These are phyloP conservation scores for Autographa gamma DNA, from an alignment of 2,888 invertebrate species.

Conservation along the genomic window DNA sequence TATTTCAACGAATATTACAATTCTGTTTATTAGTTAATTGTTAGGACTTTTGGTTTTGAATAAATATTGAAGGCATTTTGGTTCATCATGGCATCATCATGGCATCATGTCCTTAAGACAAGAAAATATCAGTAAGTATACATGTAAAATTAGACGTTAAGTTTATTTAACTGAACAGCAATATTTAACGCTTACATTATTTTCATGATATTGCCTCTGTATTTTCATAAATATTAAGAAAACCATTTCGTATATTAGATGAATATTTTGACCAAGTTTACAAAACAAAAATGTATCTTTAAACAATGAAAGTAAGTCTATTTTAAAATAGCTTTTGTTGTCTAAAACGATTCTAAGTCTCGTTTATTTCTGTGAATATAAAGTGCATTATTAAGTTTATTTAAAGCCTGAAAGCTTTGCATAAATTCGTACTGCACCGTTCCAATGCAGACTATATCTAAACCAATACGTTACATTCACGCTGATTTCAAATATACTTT, in stretches of 20 bases:
- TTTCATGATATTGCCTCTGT: too few species aligned
- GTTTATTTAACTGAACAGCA: too few species aligned
- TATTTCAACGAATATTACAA: slow-evolving; percentile 31
- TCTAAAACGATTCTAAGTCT: neutral
- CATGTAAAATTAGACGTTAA: too few species aligned
- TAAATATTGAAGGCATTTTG: neutral
- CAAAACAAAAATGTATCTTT: neutral
- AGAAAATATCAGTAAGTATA: too few species aligned
- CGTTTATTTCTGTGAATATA: neutral
- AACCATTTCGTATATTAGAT: neutral
- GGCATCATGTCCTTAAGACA: too few species aligned
- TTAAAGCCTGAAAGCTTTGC: neutral
- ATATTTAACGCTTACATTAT: too few species aligned
- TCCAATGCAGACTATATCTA: slow-evolving; percentile 5
- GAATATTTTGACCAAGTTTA: neutral
- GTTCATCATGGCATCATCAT: too few species aligned
- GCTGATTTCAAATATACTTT: neutral
- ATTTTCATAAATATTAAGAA: too few species aligned
- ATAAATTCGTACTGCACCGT: slow-evolving; percentile 8
- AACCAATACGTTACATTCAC: neutral
- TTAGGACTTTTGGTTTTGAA: slow-evolving; percentile 4
- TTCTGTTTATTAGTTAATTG: slow-evolving; percentile 33
- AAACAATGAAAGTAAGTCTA: neutral
- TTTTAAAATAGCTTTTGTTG: neutral
- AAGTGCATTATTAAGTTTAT: neutral